A percentile compares a stretch with the other conserved stretches of the same genome.
Conservation (phyloP, 30 jellyfish, hydroid and myxozoan species). For the Nemopilema nomurai region DNA sequence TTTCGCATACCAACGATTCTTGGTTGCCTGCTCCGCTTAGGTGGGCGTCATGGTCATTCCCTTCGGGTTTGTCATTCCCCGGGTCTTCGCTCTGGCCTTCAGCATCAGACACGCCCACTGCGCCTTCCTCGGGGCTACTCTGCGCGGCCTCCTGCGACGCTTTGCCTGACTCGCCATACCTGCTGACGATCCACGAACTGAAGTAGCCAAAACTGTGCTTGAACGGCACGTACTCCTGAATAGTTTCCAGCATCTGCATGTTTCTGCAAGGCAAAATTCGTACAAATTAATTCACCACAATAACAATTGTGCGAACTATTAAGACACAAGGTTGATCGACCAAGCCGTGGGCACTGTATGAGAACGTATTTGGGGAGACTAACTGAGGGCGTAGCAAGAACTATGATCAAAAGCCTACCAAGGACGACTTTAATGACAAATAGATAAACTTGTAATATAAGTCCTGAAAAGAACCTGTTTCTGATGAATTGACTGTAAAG, state of each 20-base stretch:
- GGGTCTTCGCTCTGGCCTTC: neutral
- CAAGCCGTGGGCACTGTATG: too few relatives aligned
- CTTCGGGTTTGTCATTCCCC: neutral
- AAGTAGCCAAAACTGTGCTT: conserved; percentile 45
- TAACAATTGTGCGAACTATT: neutral
- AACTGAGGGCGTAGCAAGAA: neutral
- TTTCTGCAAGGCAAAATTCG: neutral
- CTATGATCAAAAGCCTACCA: neutral
- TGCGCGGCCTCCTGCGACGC: conserved; percentile 1
- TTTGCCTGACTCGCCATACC: conserved; percentile 3
- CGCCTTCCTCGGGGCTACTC: neutral
- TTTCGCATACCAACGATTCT: conserved; percentile 7
- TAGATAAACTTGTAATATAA: neutral
- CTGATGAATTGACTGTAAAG: neutral
- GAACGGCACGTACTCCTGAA: conserved; percentile 68
- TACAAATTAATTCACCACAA: neutral
- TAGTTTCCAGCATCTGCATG: conserved; percentile 70
- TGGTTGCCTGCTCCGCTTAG: neutral
- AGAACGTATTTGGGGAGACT: neutral
- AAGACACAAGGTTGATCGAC: neutral
- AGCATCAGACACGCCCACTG: neutral
- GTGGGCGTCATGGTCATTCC: neutral
- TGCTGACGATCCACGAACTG: conserved; percentile 68
- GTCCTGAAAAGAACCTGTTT: neutral
- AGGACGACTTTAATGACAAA: neutral